These are phyloP conservation scores for Melipona bicolor DNA, from an alignment of 2,888 invertebrate genomes.

Conservation along the genomic window DNA sequence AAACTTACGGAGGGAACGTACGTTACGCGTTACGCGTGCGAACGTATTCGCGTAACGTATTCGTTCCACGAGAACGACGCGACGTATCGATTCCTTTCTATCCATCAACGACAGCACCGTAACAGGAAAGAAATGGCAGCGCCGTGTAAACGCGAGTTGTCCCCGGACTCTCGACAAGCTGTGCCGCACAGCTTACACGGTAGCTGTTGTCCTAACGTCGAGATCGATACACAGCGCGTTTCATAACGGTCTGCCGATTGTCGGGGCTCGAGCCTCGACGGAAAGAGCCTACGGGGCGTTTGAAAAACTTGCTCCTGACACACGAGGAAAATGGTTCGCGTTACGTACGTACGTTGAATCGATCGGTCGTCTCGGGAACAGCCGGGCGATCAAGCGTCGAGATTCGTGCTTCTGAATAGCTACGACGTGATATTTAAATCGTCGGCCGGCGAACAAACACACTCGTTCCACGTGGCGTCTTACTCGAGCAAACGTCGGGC, in stretches of 20 bases:
- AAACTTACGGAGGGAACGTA: constrained; percentile 20
- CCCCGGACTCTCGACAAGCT: background rate
- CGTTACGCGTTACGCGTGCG: background rate
- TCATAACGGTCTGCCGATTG: background rate
- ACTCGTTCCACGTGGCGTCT: background rate
- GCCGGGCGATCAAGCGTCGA: background rate
- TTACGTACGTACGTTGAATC: background rate
- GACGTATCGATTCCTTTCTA: background rate
- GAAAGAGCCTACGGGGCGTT: background rate
- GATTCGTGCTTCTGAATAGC: background rate
- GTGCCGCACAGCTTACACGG: background rate
- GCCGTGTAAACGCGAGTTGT: background rate
- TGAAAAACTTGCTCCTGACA: background rate
- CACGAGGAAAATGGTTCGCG: background rate
- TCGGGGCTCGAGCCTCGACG: background rate
- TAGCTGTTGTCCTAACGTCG: background rate
- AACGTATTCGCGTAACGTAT: background rate
- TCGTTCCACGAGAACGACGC: background rate
- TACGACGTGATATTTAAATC: background rate
- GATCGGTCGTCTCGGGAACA: background rate
- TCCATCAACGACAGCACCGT: background rate
- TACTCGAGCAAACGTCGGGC: background rate
- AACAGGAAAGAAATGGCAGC: background rate
- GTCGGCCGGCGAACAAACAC: background rate
- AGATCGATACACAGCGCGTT: background rate